Base-by-base conservation (phyloP, 2,113 vertebrate species). In the Camelus dromedarius region DNA sequence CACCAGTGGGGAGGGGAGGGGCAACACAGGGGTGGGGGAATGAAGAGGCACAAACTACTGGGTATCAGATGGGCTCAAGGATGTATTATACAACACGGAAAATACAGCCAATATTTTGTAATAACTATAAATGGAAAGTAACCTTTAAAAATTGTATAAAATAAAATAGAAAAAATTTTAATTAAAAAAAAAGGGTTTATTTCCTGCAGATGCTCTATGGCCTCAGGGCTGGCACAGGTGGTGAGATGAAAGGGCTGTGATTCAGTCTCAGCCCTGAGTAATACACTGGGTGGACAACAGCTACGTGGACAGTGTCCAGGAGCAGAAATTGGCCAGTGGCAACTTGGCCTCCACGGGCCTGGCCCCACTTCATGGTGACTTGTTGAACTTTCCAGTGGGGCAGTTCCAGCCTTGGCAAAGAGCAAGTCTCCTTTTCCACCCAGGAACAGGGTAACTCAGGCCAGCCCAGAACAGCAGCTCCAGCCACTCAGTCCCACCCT, bases 401-500 rank as follows among this genome's bases (percentile, higher is more conserved):
- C 72, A 35, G 62, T n/a, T 72, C 89, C 80, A 96, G 56, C 66
- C 56, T 48, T 96, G 93, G 89, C 89, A 93, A 89, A 67, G 22
- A 80, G 73, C 28, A 35, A 22, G 91, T 64, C 95, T 94, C 82
- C 73, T 75, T 97, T 96, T 93, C 93, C 64, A 95, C 95, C 75
- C 93, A 76, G 91, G 84, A 93, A 89, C 84, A 24, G 89, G 48
- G 94, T 97, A 96, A 97, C 89, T 95, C 96, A 96, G 95, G 77
- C 42, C 73, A 94, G 89, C 90, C 91, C 56, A 46, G 87, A 83
- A 81, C 48, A 15, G 38, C 77, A 80, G 77, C 64, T 70, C 58
- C 2, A 8, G 56, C 28, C 64, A 28, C 56, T 64, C 38, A 5
- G 82, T 66, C 77, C 77, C 88, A 86, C 89, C 79, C 89, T 69